Evolutionary conservation across 2,888 invertebrate species (phyloP), one percentile per base, ranked within the genome.

Genomic region (Arrhopalites spinosus): DNA sequence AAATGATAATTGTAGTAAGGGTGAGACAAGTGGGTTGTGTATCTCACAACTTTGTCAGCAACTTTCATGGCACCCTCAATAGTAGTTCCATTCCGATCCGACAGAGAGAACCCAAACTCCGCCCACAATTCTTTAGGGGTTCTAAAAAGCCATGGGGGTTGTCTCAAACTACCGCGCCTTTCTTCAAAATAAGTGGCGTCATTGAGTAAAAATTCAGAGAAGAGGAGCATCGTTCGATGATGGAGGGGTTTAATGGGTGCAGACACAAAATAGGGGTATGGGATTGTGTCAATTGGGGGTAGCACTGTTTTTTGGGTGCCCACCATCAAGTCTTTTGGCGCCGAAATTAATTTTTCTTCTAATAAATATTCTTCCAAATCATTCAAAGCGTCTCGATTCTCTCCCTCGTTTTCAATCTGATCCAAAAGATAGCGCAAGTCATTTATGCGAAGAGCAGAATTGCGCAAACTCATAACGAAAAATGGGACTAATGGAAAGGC

Each of bases 391-490:
- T 15, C 5, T 8, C 15, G 25, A 13, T 45, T 67, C 7, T 61
- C 43, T n/a, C 75, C 78, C 15, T 73, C 45, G 2, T 17, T 29
- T 61, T 78, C 75, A 47, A 78, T 77, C 43, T 59, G 63, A 66
- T 78, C 75, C 67, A 78, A 25, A 45, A 77, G 71, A 20, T 75
- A 74, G n/a, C 36, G 72, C 2, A 77, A 36, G 61, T 77, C 77
- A 13, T 64, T 71, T 5, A 59, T 0, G 13, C 71, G 71, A 30
- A 75, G 27, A 3, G 72, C 77, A 15, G 77, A 75, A 27, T 78
- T 78, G 25, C 15, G 2, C 13, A 72, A 43, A 11, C 25, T 45
- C 67, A 67, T 67, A 0, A 67, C 67, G 11, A 67, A 67, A 67
- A 67, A 43, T 5, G 59, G 59, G 15, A 27, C 7, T 7, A 45